These are phyloP conservation scores for human (Homo sapiens) DNA, from an alignment of 2,113 vertebrate genomes.

Conservation along the genomic window DNA sequence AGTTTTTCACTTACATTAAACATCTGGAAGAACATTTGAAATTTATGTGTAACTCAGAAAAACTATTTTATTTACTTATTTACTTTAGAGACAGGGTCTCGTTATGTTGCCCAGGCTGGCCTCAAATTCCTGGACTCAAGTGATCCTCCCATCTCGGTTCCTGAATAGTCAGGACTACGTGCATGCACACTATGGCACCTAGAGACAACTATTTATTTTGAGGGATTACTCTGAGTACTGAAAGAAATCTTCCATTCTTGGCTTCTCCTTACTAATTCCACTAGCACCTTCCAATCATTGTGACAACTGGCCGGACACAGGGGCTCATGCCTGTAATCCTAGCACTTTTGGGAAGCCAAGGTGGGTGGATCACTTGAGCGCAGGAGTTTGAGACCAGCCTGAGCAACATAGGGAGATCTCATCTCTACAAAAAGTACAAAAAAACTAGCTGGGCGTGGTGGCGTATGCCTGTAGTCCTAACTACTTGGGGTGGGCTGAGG, in stretches of 20 bases:
- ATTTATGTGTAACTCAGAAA: background rate
- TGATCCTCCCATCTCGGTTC: background rate
- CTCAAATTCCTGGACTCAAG: background rate
- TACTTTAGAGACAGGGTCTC: background rate
- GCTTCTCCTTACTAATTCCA: background rate
- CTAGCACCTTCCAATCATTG: background rate
- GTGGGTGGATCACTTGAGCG: no score
- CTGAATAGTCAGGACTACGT: background rate
- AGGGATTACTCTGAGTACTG: background rate
- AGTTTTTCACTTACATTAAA: conserved; percentile 35
- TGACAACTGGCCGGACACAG: background rate
- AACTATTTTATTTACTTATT: background rate
- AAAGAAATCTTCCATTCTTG: background rate
- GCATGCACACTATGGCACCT: background rate
- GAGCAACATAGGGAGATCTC: no score
- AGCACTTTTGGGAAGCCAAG: no score
- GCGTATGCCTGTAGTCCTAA: no score
- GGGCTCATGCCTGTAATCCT: no score
- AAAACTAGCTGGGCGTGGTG: no score
- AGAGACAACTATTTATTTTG: conserved; percentile 6
- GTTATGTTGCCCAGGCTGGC: background rate
- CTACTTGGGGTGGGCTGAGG: no score
- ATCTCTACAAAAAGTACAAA: no score
- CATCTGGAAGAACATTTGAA: background rate
- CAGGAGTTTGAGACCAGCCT: no score